A percentile compares a stretch with the other conserved stretches of the same genome.
Evolutionary conservation across 1,140 invertebrate species (phyloP).

Genomic region (Caenorhabditis tropicalis): DNA sequence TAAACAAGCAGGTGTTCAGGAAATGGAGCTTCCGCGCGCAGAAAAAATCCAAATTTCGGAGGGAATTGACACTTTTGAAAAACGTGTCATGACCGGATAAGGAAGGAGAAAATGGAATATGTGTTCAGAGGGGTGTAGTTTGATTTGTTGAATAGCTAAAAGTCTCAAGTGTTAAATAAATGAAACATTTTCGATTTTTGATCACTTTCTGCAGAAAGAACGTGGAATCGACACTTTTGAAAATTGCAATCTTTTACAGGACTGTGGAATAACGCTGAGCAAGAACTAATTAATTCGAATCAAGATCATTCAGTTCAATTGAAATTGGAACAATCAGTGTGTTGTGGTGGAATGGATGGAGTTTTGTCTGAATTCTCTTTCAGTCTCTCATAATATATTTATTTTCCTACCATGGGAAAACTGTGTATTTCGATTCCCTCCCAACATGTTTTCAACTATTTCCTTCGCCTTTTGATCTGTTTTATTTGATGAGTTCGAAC

Average conservation of each 20-base stretch:
- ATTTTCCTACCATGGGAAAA: neutral
- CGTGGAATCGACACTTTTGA: neutral
- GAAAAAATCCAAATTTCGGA: neutral
- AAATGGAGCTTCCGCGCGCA: neutral
- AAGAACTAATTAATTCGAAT: no score
- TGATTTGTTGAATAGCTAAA: conserved; percentile 11
- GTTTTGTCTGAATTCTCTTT: neutral
- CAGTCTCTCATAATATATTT: no score
- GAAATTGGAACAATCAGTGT: neutral
- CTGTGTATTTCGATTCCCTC: neutral
- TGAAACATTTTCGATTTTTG: neutral
- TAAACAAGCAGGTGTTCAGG: conserved; percentile 1
- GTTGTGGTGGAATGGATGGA: neutral
- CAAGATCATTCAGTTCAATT: neutral
- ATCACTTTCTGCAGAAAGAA: neutral
- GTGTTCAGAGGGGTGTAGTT: conserved; percentile 3
- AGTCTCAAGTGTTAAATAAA: neutral
- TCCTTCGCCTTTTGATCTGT: neutral
- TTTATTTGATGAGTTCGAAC: neutral
- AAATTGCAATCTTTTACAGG: neutral
- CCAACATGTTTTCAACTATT: neutral
- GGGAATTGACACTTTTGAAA: conserved; percentile 26
- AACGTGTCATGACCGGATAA: conserved; percentile 28
- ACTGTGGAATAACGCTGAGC: no score
- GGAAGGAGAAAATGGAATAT: neutral